Evolutionary conservation across 2,888 invertebrate genomes (phyloP), one percentile per base, ranked within the genome.

Genomic region (Zhuqinia jingwanae): DNA sequence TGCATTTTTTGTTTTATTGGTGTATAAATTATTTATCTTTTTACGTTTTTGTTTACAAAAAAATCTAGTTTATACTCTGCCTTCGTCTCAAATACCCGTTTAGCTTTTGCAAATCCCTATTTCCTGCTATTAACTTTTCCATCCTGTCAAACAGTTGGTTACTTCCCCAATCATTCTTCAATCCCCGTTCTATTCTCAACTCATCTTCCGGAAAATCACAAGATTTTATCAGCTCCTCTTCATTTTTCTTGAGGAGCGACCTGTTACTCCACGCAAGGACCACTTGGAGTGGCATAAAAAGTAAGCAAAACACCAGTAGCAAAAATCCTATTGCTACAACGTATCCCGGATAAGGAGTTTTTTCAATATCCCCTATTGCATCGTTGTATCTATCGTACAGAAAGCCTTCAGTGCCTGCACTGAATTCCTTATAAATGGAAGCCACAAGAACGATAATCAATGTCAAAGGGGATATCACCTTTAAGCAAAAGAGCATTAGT

Each of bases 401-500:
- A 45, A 79, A 79, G 10, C 79, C 79, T n/a, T 45, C 63, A 13
- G 17, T 15, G 0, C 79, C 63, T 1, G 63, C 47, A 20, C 70
- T 50, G 13, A 79, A 65, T 36, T 79, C 79, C 20, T 65, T 27
- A 6, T 65, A 63, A 30, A 82, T 50, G 56, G 86, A 60, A 17
- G 56, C 30, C 20, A 82, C 58, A 8, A 88, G 36, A 2, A 88
- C 56, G 22, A 47, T 68, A 10, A 88, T 17, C 15, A 88, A 50
- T 27, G 83, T 58, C 3, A 30, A n/a, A 1, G 88, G 88, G 0
- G 88, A 86, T 27, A 88, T 70, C 13, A 73, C 65, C 63, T 80
- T 75, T 77, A 87, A 77, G 47, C 88, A 88, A 20, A 87, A n/a
- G 8, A 88, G n/a, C 86, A 86, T 83, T 6, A 70, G 79, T 30